phyloP scores from a whole-genome alignment of 2,888 invertebrate genomes.

The Dastarcus helophoroides region DNA sequence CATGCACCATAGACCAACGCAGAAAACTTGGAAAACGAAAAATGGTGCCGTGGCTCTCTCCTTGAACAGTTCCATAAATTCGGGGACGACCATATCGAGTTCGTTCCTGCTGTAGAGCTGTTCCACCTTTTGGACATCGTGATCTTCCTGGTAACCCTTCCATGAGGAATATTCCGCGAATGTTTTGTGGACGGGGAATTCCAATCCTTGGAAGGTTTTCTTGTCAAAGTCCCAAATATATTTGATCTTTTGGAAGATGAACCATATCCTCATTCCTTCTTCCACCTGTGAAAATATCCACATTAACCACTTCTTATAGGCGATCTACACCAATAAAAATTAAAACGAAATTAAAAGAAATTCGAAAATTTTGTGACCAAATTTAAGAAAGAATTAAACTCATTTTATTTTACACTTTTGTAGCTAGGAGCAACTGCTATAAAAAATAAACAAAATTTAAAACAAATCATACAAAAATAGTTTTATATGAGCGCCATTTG shows the following conservation, averaged over 20 bases:
- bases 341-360: too few species aligned
- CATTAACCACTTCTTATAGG: too few species aligned
- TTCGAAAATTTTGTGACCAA: too few species aligned
- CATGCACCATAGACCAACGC: slow-evolving; percentile 96
- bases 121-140: slow-evolving; percentile 61
- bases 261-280: slow-evolving; percentile 58
- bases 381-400: too few species aligned
- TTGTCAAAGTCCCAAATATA: slow-evolving; percentile 82
- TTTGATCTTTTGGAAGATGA: slow-evolving; percentile 95
- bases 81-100: slow-evolving; percentile 83
- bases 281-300: too few species aligned
- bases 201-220: slow-evolving; percentile 67
- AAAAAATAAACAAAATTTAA: too few species aligned
- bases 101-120: slow-evolving; percentile 83
- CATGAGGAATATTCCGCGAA: slow-evolving; percentile 66
- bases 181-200: slow-evolving; percentile 69
- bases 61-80: slow-evolving; percentile 91
- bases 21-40: slow-evolving; percentile 99
- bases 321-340: too few species aligned
- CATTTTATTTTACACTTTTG: too few species aligned
- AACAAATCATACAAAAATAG: too few species aligned
- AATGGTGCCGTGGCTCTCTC: slow-evolving; percentile 99
- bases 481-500: too few species aligned
- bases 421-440: too few species aligned
- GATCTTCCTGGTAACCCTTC: slow-evolving; percentile 80